Evolutionary conservation across 2,113 vertebrate species (phyloP), one percentile per base, ranked within the genome.

Genomic region (Struthio camelus): DNA sequence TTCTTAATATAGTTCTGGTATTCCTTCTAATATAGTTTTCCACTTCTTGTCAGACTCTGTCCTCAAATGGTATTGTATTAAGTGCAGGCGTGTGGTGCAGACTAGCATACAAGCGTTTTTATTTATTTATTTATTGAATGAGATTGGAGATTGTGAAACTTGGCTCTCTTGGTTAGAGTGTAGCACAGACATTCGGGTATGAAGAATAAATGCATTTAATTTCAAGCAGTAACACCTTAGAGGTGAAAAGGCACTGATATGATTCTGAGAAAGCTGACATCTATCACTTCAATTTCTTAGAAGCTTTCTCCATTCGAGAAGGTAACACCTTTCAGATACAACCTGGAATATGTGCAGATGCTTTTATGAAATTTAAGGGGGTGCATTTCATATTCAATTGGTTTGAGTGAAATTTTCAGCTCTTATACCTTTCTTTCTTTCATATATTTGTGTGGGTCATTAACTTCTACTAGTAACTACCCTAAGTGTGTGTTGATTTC

Each of bases 391-490:
- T 91, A 85, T 91, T 90, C 66, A 25, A 14, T 91, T 85, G 80
- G 16, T 82, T 96, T 93, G 8, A 10, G 46, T 85, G 56, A 61
- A 89, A 23, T 65, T 90, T 86, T 95, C 42, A 66, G 42, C 92
- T 96, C 44, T 25, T 62, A 40, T 0, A 59, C 16, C 36, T 93
- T 83, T 96, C 23, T 36, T 46, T 85, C 91, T 71, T 79, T 69
- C 30, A 4, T 80, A 5, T 90, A 67, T 65, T 75, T 71, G 23
- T 75, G 54, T 62, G 53, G 20, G 42, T 93, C 53, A 70, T 67
- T 96, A 85, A 40, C 56, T 78, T 91, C 94, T 94, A 23, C 69
- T 87, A 89, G 56, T 92, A 85, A 85, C 42, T 87, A 15, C 77
- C 36, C 90, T 53, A 71, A 54, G 27, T 58, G 34, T 32, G 54